Evolutionary conservation across 1,140 invertebrate genomes (phyloP).

Genomic region (Saxidomus purpurata): DNA sequence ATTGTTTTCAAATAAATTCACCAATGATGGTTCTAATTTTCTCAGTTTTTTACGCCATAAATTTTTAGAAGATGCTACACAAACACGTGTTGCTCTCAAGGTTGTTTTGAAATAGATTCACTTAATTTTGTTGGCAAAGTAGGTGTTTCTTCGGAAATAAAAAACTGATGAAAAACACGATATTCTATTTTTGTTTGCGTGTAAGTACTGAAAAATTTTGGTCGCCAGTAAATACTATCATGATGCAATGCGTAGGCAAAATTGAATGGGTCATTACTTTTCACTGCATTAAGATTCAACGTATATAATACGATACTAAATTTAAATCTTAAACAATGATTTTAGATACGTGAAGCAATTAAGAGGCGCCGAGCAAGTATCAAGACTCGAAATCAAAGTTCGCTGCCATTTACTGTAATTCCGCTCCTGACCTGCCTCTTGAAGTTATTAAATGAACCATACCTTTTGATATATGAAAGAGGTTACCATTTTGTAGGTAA

Average conservation of each 20-base stretch:
- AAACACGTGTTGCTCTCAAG: neutral
- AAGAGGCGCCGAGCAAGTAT: neutral
- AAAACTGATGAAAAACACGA: neutral
- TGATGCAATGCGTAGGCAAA: neutral
- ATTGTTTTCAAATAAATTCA: neutral
- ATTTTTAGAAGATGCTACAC: neutral
- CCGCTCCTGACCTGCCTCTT: neutral
- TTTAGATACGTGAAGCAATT: neutral
- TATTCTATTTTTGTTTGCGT: neutral
- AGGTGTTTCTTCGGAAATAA: too few species aligned
- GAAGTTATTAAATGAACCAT: conserved; percentile 17
- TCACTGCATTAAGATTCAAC: neutral
- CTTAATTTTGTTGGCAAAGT: neutral
- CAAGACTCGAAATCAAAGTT: neutral
- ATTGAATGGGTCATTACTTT: neutral
- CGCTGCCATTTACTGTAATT: neutral
- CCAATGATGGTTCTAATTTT: neutral
- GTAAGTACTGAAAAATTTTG: neutral
- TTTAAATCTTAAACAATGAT: neutral
- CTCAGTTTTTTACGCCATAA: neutral
- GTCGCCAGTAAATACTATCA: neutral
- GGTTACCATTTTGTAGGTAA: neutral
- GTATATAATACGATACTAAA: neutral
- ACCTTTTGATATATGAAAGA: neutral
- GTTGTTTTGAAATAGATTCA: neutral